Base-by-base conservation (phyloP, 35 echinoderm and acorn worm species). In the Heliocidaris erythrogramma region DNA sequence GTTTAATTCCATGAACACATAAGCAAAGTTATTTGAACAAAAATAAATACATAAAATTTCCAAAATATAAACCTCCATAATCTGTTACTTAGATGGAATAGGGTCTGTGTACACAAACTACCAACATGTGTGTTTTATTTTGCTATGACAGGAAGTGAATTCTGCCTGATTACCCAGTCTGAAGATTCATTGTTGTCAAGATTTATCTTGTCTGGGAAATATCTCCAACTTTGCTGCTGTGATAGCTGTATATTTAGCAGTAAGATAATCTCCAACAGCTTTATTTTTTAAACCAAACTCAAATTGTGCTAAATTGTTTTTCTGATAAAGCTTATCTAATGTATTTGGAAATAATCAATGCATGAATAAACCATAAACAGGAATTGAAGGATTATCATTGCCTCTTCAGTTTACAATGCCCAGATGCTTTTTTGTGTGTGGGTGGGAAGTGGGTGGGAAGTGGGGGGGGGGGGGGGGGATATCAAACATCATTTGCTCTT, bases 131-230 rank as follows among this genome's bases (percentile, higher is more conserved):
- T 78, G 65, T 21, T 78, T 78, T 78, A 78, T n/a, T 27, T 78
- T 78, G 52, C 21, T 7, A 18, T 27, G 65, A 78, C 65, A 78
- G 65, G 65, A 78, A 78, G 65, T 78, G 27, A 78, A 78, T 78
- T 78, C 65, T 6, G 65, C 65, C 65, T 78, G 65, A n/a, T 78
- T 78, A 78, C 65, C 52, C 65, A 21, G 65, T 78, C 65, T 78
- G 65, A 78, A 78, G 65, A 78, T 78, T 78, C 65, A 78, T 78
- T 78, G 65, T 78, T 27, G 21, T 78, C 65, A 78, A 78, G 65
- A 78, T 78, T 78, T 78, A 78, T 78, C 65, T 27, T n/a, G 65
- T 78, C 65, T 78, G 65, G 27, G 21, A 78, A 78, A 78, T n/a
- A 78, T 78, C 65, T 78, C 65, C 5, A 78, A 78, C 24, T 78